Conservation (phyloP, 1,140 invertebrate species). For the Philotrypesis tridentata region DNA sequence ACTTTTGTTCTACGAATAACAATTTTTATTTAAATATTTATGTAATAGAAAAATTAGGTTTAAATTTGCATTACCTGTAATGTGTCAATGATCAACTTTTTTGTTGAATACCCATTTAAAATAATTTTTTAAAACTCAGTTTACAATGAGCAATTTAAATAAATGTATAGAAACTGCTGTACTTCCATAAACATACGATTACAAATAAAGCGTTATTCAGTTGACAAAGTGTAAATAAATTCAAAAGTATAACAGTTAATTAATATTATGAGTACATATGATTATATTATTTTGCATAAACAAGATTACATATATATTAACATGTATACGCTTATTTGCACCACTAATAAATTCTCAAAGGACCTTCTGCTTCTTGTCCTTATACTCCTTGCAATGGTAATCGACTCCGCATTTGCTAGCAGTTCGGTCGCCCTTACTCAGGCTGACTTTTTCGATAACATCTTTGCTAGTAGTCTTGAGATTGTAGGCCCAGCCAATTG, state of each 20-base stretch:
- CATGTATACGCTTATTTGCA: neutral
- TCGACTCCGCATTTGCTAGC: slow-evolving; percentile 59
- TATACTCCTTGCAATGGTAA: slow-evolving; percentile 15
- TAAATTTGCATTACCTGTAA: neutral
- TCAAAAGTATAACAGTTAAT: too few species aligned
- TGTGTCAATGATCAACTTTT: neutral
- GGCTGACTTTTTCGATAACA: slow-evolving; percentile 55
- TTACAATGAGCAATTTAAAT: too few species aligned
- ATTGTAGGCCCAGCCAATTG: slow-evolving; percentile 78
- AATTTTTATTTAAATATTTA: neutral
- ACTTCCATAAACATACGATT: too few species aligned
- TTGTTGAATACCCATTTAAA: too few species aligned
- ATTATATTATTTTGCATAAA: too few species aligned
- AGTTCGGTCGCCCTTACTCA: slow-evolving; percentile 64
- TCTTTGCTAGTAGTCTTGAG: slow-evolving; percentile 63
- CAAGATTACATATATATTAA: too few species aligned
- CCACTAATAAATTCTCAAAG: neutral
- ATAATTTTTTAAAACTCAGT: too few species aligned
- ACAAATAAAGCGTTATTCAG: too few species aligned
- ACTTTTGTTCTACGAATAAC: neutral
- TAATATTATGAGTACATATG: too few species aligned
- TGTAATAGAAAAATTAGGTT: neutral
- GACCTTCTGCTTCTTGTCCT: neutral
- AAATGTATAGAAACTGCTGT: too few species aligned
- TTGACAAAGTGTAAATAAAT: too few species aligned